Base-by-base conservation (phyloP, 37 sponge, comb jelly and placozoan species). In the Axinella damicornis region DNA sequence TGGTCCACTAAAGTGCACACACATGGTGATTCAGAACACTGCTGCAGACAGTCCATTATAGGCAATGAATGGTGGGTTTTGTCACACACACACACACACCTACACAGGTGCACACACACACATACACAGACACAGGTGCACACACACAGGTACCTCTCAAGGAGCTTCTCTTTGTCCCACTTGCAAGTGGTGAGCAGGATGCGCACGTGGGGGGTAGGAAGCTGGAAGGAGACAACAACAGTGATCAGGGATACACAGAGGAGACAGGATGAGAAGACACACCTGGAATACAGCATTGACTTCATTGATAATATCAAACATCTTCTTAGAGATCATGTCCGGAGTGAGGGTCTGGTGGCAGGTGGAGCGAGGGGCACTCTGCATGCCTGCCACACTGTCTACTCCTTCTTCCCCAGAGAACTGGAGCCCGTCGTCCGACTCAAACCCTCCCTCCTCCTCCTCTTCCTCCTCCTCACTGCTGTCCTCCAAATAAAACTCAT, bases 91-190 rank as follows among this genome's bases (percentile, higher is more conserved):
- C n/a, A n/a, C n/a, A n/a, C n/a, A n/a, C n/a, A n/a, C n/a, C n/a
- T n/a, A n/a, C n/a, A n/a, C n/a, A n/a, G n/a, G n/a, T n/a, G n/a
- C n/a, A n/a, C n/a, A n/a, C n/a, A n/a, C n/a, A n/a, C n/a, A n/a
- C n/a, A n/a, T n/a, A n/a, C n/a, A n/a, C 36, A 19, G n/a, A n/a
- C n/a, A n/a, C n/a, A n/a, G n/a, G n/a, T n/a, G n/a, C n/a, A n/a
- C n/a, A n/a, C n/a, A 14, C 12, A 14, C 25, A 61, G 62, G 5
- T 30, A 92, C 92, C 93, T 92, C 21, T 95, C 95, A 79, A 97
- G 57, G 17, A 97, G 80, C 21, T 87, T 87, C 83, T 95, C 98
- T 65, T 97, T 97, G 80, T 97, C 98, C 98, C 98, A 97, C 33
- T 90, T 92, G 82, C 94, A 92, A 53, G 91, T 78, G 0, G 89